These are phyloP conservation scores for Thomomys bottae DNA, from an alignment of 2,113 vertebrate genomes.

Conservation along the genomic window DNA sequence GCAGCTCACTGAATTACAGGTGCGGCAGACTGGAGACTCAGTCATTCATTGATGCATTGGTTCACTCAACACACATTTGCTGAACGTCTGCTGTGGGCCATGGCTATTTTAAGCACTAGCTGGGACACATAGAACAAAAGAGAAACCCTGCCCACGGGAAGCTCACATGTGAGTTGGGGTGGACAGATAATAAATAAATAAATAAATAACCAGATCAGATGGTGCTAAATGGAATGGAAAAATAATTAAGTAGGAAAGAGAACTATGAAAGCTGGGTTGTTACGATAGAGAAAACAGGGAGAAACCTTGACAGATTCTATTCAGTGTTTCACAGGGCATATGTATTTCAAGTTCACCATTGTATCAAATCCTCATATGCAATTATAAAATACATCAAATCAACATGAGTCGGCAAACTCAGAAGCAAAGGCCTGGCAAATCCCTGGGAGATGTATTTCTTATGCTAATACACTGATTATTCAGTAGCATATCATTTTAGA, in stretches of 20 bases:
- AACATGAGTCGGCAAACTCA: conserved; percentile 17
- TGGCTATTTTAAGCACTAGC: conserved; percentile 48
- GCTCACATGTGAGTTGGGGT: conserved; percentile 42
- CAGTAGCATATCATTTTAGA: background rate
- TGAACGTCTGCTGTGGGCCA: background rate
- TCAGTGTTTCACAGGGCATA: background rate
- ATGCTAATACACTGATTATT: background rate
- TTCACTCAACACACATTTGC: background rate
- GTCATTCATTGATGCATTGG: background rate
- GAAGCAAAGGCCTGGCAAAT: background rate
- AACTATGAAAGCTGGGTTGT: background rate
- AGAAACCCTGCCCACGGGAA: conserved; percentile 8
- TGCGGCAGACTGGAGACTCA: background rate
- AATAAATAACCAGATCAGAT: conserved; percentile 53
- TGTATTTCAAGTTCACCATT: conserved; percentile 48
- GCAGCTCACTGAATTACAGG: background rate
- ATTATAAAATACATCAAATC: conserved; percentile 21
- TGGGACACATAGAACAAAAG: conserved; percentile 46
- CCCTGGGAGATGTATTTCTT: background rate
- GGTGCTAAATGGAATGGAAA: conserved; percentile 39
- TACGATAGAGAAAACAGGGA: background rate
- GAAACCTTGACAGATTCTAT: conserved; percentile 16
- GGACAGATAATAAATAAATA: conserved; percentile 55
- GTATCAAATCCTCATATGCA: conserved; percentile 42
- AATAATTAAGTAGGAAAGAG: conserved; percentile 47